Base-by-base conservation (phyloP, 2,888 invertebrate genomes). In the Papilio protenor region DNA sequence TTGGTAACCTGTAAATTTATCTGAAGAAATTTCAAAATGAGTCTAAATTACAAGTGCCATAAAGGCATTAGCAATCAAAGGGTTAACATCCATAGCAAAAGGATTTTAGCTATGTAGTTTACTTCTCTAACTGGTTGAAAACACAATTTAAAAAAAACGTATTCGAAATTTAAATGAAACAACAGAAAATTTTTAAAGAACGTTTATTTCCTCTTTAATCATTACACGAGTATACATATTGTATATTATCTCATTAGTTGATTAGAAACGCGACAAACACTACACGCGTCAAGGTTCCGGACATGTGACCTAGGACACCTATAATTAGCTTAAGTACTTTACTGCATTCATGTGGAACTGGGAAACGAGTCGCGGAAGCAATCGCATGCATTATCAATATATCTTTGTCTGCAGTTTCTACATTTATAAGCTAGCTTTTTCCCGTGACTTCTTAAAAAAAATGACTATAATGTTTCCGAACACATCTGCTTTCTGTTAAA, bases 271-370 rank as follows among this genome's bases (percentile, higher is more conserved):
- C 33, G 61, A 61, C 71, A 73, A 77, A 73, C 77, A 45, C 55
- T 71, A 75, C 61, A 75, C 77, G 78, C 81, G 47, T 81, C 78
- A 82, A 83, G 84, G 82, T 74, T 80, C 55, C 74, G 55, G 59
- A 72, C 74, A 71, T 23, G 70, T 81, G 86, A 85, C 85, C 87
- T 88, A 86, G 86, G 83, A 73, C 73, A 82, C 78, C 84, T 88
- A 87, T 86, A 84, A 85, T 87, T 87, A 87, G 82, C 84, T 79
- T 71, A n/a, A 78, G 71, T 82, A 79, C 69, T 76, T 76, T 52
- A 49, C 78, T 78, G 64, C 80, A 74, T 78, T 72, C 76, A 77
- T 79, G 77, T 80, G 49, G 57, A 75, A 76, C 72, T 57, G 49
- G 49, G 47, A 21, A 59, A 23, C 57, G 64, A 66, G 18, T 23